Conservation (phyloP, 2,113 vertebrate species). For the Ovis aries region DNA sequence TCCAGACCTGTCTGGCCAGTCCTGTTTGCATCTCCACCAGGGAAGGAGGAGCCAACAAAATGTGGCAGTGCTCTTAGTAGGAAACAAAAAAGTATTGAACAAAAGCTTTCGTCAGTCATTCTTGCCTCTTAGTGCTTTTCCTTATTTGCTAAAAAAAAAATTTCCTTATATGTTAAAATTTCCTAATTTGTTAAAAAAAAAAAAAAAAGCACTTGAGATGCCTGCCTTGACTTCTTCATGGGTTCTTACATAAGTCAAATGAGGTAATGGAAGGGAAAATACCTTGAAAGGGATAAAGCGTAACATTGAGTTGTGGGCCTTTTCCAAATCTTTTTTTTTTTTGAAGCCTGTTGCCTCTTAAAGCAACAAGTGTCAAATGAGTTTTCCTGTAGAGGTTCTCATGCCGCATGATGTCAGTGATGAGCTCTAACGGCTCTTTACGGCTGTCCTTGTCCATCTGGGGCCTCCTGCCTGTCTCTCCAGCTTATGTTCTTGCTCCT, state of each 20-base stretch:
- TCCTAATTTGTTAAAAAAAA: neutral
- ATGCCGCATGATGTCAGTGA: neutral
- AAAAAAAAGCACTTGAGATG: neutral
- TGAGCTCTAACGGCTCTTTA: neutral
- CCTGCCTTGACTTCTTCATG: neutral
- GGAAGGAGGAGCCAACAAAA: neutral
- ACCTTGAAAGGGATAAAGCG: neutral
- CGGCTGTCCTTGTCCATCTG: neutral
- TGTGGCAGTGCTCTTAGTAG: neutral
- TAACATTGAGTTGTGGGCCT: neutral
- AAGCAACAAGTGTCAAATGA: neutral
- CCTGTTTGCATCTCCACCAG: neutral
- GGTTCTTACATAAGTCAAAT: conserved; percentile 28
- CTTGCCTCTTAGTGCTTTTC: neutral
- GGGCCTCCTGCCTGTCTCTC: neutral
- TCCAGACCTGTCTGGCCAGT: neutral
- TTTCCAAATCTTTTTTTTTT: neutral
- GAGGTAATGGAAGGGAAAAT: conserved; percentile 26
- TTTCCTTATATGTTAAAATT: too few species aligned
- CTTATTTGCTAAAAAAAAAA: neutral
- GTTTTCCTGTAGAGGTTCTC: neutral
- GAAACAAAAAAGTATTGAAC: neutral
- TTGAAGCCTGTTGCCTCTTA: neutral
- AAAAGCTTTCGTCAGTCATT: neutral
- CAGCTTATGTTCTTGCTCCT: neutral